Evolutionary conservation across 2,888 invertebrate genomes (phyloP).

Genomic region (Callimorpha dominula): DNA sequence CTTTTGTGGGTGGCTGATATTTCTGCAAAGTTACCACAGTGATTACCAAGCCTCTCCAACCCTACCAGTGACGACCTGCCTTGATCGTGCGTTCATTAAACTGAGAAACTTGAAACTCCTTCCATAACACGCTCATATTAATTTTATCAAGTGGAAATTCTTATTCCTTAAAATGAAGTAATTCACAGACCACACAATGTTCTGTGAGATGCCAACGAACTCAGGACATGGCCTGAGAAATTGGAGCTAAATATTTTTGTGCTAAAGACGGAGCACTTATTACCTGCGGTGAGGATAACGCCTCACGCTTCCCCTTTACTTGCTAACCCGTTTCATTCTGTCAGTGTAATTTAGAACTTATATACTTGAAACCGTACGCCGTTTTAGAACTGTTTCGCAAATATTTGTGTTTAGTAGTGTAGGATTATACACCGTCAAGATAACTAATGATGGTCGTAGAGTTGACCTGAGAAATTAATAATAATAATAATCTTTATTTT

Average conservation of each 20-base stretch:
- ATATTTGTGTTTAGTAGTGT: not conserved
- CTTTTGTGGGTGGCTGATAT: not conserved
- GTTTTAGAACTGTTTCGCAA: not conserved
- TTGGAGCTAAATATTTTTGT: conserved; percentile 14
- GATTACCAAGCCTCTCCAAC: not conserved
- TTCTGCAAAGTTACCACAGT: not conserved
- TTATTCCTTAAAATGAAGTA: not conserved
- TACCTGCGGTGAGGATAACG: conserved; percentile 15
- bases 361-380: conserved; percentile 6
- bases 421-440: not conserved
- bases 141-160: not conserved
- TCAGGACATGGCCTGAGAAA: conserved; percentile 9
- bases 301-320: conserved; percentile 8
- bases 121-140: not conserved
- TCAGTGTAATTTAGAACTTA: conserved; percentile 9
- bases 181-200: conserved; percentile 5
- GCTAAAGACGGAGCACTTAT: conserved; percentile 16
- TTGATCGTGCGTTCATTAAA: not conserved
- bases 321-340: conserved; percentile 14
- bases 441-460: not conserved
- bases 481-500: too few relatives aligned
- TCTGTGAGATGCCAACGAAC: conserved; percentile 3
- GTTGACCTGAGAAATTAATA: not conserved
- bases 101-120: not conserved
- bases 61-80: not conserved